Evolutionary conservation across 2,888 invertebrate genomes (phyloP).

Genomic region (Drosophila mimetica): DNA sequence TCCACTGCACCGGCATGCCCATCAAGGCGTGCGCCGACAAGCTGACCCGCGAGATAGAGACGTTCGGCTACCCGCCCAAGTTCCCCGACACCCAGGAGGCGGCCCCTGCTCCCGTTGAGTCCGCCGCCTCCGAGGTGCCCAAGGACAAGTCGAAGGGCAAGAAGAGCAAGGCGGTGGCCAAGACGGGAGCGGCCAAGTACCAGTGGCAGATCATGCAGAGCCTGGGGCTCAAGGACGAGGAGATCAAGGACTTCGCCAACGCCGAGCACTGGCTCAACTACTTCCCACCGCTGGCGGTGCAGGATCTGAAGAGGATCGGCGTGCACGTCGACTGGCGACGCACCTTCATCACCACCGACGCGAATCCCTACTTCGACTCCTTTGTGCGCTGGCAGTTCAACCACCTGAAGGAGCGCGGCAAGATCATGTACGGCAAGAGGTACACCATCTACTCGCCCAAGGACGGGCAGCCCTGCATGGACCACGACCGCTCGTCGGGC

Average conservation of each 20-base stretch:
- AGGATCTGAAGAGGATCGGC: constrained; percentile 95
- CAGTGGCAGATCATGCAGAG: constrained; percentile 99
- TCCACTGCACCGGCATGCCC: constrained; percentile 99
- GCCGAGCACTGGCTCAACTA: constrained; percentile 97
- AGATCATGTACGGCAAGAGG: constrained; percentile 98
- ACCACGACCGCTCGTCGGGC: constrained; percentile 97
- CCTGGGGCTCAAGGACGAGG: constrained; percentile 94
- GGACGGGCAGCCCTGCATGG: constrained; percentile 99
- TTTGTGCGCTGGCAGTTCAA: constrained; percentile 99
- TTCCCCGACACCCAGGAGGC: constrained; percentile 89
- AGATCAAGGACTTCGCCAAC: constrained; percentile 96
- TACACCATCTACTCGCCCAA: constrained; percentile 98
- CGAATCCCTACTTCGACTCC: constrained; percentile 98
- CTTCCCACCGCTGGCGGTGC: constrained; percentile 95
- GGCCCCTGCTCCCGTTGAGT: constrained; percentile 82
- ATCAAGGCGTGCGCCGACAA: constrained; percentile 99
- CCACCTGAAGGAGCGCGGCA: constrained; percentile 92
- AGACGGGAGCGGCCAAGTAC: constrained; percentile 94
- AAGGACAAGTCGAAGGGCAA: constrained; percentile 97
- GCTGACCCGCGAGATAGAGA: constrained; percentile 95
- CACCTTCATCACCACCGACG: constrained; percentile 99
- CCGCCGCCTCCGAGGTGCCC: constrained; percentile 86
- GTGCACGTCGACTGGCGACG: constrained; percentile 98
- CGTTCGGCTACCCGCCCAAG: constrained; percentile 95
- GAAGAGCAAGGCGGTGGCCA: constrained; percentile 98